Evolutionary conservation across 2,797 vertebrate genomes (phyloP), one percentile per base, ranked within the genome.

Genomic region (Lutjanus campechanus): DNA sequence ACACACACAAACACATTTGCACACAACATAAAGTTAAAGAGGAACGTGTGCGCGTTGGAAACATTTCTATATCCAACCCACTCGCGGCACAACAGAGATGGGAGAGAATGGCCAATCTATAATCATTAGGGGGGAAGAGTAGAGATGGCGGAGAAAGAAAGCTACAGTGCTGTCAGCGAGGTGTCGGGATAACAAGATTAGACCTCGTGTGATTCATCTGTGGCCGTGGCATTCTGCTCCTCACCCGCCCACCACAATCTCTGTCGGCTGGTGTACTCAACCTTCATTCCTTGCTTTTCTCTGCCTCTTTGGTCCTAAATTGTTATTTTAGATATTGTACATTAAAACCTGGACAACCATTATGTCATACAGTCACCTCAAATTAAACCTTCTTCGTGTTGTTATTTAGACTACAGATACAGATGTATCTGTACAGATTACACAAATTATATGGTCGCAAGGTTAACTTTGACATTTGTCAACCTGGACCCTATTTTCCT

Each of bases 131-230:
- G 83, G 82, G 82, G 72, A 82, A 86, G 83, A 82, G 91, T 41
- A 65, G 90, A 85, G 88, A 92, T 87, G 85, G 92, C 61, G 75
- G 84, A 73, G 67, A 85, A 84, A 80, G 91, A 91, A 88, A 82
- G 86, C 90, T 83, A 81, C 80, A 77, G 86, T 50, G 85, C 89
- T 93, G 92, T 94, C 94, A 93, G 89, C 36, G 81, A 90, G 83
- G 88, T 93, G 93, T 91, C 88, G 81, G 86, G 85, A 92, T 95
- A 95, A 96, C 89, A 91, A 93, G 90, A 95, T 96, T 94, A 95
- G 91, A 91, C 93, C 79, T 85, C 76, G 90, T 85, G 84, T 94
- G 92, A 95, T 95, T 95, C 94, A 95, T 94, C 86, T 88, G 84
- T 46, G 72, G 89, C 90, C 85, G 53, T 82, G 84, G 83, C 80